Conservation (phyloP, 2,888 invertebrate genomes). For the Aricia artaxerxes region DNA sequence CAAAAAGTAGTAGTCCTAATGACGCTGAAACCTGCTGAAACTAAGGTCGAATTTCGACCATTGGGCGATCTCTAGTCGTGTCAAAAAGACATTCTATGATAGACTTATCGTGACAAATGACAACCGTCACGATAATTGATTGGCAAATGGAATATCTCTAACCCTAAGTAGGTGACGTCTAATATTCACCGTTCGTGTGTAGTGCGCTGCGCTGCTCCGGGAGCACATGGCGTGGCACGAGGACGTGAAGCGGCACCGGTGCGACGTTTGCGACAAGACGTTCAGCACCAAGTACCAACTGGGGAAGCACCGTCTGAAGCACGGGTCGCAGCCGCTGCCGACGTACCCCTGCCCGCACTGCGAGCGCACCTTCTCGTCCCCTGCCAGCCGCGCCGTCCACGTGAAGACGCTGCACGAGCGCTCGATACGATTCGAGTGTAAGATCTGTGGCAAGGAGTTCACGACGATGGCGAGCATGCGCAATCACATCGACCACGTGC, state of each 20-base stretch:
- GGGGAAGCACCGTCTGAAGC: background rate
- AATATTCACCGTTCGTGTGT: background rate
- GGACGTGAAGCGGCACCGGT: constrained; percentile 8
- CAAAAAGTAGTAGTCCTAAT: too few relatives aligned
- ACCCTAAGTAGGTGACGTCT: background rate
- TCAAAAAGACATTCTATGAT: too few relatives aligned
- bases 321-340: constrained; percentile 3
- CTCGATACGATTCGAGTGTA: background rate
- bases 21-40: too few relatives aligned
- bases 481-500: constrained; percentile 24
- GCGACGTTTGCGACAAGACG: constrained; percentile 24
- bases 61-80: too few relatives aligned
- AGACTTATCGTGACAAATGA: too few relatives aligned
- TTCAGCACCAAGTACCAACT: background rate
- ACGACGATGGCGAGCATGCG: background rate
- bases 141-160: too few relatives aligned
- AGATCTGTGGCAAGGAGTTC: constrained; percentile 28
- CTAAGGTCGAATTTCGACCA: too few relatives aligned
- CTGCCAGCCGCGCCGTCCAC: constrained; percentile 3
- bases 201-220: constrained; percentile 17
- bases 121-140: too few relatives aligned
- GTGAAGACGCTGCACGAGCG: constrained; percentile 23
- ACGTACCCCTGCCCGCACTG: constrained; percentile 28
- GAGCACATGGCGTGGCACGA: constrained; percentile 25
- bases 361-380: background rate